Conservation (phyloP, 2,113 vertebrate genomes). For the Peromyscus californicus region DNA sequence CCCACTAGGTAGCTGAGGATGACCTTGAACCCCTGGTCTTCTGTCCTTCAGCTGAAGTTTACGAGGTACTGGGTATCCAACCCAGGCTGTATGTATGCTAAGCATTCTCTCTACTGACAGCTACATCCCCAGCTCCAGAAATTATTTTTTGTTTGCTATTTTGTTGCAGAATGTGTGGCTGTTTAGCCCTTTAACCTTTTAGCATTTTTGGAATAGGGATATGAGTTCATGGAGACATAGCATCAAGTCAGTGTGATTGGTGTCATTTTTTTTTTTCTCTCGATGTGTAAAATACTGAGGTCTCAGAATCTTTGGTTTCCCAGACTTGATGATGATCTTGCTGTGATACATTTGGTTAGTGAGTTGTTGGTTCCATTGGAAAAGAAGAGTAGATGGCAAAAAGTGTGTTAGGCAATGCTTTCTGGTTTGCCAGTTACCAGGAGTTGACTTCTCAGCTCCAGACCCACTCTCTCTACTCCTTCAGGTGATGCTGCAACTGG, state of each 20-base stretch:
- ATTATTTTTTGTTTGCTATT: slow-evolving; percentile 53
- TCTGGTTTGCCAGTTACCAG: background rate
- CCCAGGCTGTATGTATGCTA: background rate
- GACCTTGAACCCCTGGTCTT: background rate
- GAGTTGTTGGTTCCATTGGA: background rate
- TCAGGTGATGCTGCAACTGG: background rate
- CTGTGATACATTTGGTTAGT: background rate
- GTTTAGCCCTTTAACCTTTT: background rate
- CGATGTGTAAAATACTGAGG: background rate
- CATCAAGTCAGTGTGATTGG: background rate
- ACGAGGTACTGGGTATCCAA: background rate
- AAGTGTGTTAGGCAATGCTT: background rate
- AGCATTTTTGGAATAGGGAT: slow-evolving; percentile 16
- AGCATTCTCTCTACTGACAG: background rate
- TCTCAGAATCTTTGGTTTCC: background rate
- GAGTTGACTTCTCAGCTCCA: background rate
- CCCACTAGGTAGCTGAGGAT: background rate
- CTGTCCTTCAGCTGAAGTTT: background rate
- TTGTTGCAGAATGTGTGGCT: slow-evolving; percentile 21
- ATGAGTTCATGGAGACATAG: background rate
- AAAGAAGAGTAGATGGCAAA: slow-evolving; percentile 10
- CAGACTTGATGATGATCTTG: background rate
- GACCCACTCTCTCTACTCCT: background rate
- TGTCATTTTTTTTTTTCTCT: slow-evolving; percentile 56
- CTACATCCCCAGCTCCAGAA: background rate